Evolutionary conservation across 2,113 vertebrate genomes (phyloP).

Genomic region (Tonatia bakeri): DNA sequence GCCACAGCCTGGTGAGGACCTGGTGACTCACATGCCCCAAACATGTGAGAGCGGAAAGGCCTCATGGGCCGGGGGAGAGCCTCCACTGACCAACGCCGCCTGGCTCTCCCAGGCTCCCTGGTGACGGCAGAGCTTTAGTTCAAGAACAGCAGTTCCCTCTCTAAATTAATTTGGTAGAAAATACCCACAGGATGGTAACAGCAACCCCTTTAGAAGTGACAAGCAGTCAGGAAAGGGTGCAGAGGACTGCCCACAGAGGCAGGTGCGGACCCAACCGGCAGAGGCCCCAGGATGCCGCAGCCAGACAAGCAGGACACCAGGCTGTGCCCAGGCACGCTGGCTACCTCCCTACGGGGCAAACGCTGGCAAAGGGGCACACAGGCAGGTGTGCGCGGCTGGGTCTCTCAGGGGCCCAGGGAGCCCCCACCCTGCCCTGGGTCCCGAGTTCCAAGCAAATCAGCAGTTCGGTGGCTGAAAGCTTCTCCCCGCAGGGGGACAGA

Average conservation of each 20-base stretch:
- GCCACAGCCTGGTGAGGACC: not conserved
- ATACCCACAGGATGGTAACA: not conserved
- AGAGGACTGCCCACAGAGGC: not conserved
- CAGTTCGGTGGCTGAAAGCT: not conserved
- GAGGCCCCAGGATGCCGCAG: no score
- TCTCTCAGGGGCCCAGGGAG: not conserved
- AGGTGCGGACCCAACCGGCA: fast-evolving
- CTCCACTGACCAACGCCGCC: not conserved
- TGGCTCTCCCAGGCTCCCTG: not conserved
- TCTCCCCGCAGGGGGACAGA: not conserved
- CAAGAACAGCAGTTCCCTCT: not conserved
- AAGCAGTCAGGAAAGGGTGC: not conserved
- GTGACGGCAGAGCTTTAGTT: not conserved
- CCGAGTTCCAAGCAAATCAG: not conserved
- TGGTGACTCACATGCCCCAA: not conserved
- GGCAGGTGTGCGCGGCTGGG: no score
- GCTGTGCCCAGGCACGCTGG: no score
- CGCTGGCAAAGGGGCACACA: no score
- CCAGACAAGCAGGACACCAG: not conserved
- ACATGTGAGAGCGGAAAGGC: fast-evolving
- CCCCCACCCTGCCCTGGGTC: not conserved
- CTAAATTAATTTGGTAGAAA: not conserved
- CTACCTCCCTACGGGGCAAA: no score
- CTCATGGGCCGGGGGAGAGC: not conserved
- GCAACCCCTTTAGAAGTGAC: not conserved